Evolutionary conservation across 1,140 invertebrate genomes (phyloP).

Genomic region (Drosophila prosaltans): DNA sequence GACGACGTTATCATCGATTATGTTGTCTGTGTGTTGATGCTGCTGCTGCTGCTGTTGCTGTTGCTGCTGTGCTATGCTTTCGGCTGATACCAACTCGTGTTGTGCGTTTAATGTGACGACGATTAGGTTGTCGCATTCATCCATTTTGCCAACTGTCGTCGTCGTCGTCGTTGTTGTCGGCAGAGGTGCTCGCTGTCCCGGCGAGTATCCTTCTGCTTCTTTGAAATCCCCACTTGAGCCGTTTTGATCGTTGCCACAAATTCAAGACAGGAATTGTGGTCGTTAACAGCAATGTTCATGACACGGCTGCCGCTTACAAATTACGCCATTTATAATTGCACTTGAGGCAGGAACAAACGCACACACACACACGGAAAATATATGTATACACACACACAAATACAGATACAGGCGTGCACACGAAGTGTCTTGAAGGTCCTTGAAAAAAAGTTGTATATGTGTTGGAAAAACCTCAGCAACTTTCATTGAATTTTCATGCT

Average conservation of each 20-base stretch:
- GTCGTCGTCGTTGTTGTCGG: constrained; percentile 46
- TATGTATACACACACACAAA: constrained; percentile 20
- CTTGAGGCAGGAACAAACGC: constrained; percentile 40
- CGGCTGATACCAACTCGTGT: constrained; percentile 31
- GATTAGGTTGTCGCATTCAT: constrained; percentile 83
- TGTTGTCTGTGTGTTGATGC: not conserved
- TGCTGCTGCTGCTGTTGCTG: constrained; percentile 11
- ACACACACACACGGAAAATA: constrained; percentile 24
- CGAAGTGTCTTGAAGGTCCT: constrained; percentile 60
- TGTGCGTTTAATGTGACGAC: constrained; percentile 71
- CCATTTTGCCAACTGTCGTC: constrained; percentile 74
- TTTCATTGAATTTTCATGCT: constrained; percentile 24
- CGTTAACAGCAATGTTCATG: constrained; percentile 53
- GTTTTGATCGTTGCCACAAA: constrained; percentile 43
- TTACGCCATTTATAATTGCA: constrained; percentile 80
- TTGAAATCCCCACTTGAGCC: constrained; percentile 26
- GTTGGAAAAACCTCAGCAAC: constrained; percentile 31
- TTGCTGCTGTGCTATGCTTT: constrained; percentile 21
- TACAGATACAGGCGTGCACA: constrained; percentile 30
- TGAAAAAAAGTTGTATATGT: constrained; percentile 57
- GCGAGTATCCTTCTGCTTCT: constrained; percentile 52
- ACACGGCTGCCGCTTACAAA: constrained; percentile 59
- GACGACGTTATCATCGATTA: constrained; percentile 6
- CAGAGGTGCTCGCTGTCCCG: constrained; percentile 58
- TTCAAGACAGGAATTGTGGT: constrained; percentile 32